Percentiles rank a stretch among this genome's conserved stretches.
Evolutionary conservation across 2,113 vertebrate genomes (phyloP).

Genomic region (Cinclus cinclus): DNA sequence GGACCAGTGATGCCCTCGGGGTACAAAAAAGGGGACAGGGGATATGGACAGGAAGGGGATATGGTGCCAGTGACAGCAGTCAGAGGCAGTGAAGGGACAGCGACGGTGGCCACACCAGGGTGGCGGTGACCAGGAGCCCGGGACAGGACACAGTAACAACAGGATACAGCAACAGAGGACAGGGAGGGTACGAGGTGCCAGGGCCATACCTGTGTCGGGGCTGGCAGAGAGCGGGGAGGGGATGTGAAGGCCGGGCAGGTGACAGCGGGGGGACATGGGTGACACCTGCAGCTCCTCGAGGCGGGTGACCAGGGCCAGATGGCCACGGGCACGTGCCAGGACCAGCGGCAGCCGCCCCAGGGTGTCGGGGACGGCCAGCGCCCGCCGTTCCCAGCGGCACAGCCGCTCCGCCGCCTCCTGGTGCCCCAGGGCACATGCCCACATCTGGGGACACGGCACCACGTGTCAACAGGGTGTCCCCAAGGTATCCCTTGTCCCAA

Average conservation of each 20-base stretch:
- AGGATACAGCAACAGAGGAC: not conserved
- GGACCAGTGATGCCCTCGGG: no score
- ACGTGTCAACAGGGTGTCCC: fast-evolving
- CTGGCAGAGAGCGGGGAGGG: not conserved
- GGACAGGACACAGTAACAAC: no score
- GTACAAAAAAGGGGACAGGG: no score
- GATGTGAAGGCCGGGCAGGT: not conserved
- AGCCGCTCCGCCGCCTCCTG: not conserved
- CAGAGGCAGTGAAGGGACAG: not conserved
- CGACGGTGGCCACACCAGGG: not conserved
- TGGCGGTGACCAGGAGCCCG: fast-evolving
- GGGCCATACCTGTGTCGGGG: not conserved
- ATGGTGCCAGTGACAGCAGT: not conserved
- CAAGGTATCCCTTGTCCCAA: fast-evolving
- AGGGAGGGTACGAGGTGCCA: no score
- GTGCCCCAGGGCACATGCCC: not conserved
- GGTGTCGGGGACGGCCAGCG: not conserved
- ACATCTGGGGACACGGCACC: not conserved
- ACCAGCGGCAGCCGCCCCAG: not conserved
- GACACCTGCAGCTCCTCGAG: not conserved
- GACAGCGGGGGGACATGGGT: not conserved
- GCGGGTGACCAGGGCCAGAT: not conserved
- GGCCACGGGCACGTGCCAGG: not conserved
- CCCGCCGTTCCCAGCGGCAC: conserved; percentile 24
- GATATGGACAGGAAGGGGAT: not conserved